phyloP scores from a whole-genome alignment of 2,797 vertebrate genomes.

The Brotula barbata region DNA sequence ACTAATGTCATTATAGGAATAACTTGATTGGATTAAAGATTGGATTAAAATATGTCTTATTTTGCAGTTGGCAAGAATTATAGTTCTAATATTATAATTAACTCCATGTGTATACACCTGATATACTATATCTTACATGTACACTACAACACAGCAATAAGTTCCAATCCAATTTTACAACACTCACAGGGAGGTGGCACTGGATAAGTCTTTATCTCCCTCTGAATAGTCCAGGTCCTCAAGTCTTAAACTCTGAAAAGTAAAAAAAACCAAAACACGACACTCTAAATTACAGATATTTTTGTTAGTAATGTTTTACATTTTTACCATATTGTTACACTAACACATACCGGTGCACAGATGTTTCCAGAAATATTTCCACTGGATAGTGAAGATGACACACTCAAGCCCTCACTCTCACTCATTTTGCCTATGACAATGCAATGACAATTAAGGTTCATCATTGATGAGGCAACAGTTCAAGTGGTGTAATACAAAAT shows the following conservation, averaged over 20 bases:
- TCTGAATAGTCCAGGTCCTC: slow-evolving; percentile 65
- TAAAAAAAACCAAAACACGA: slow-evolving; percentile 5
- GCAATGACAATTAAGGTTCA: slow-evolving; percentile 17
- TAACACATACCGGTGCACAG: slow-evolving; percentile 51
- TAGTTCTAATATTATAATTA: no score
- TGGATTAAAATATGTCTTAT: neutral
- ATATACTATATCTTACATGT: no score
- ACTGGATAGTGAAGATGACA: slow-evolving; percentile 42
- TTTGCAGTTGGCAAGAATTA: no score
- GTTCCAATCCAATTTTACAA: slow-evolving; percentile 1
- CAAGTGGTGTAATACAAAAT: no score
- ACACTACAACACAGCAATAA: neutral
- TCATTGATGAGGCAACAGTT: no score
- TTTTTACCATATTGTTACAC: neutral
- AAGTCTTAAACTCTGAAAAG: slow-evolving; percentile 72
- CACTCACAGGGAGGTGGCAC: slow-evolving; percentile 66
- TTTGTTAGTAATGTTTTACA: neutral
- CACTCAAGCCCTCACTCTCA: slow-evolving; percentile 49
- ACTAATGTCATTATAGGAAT: neutral
- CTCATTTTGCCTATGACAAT: slow-evolving; percentile 51
- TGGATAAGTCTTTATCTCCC: slow-evolving; percentile 24
- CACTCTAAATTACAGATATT: neutral
- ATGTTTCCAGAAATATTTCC: slow-evolving; percentile 53
- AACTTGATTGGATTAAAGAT: neutral
- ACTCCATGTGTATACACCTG: no score